Conservation (phyloP, 2,888 invertebrate genomes). For the Melanostoma mellinum region DNA sequence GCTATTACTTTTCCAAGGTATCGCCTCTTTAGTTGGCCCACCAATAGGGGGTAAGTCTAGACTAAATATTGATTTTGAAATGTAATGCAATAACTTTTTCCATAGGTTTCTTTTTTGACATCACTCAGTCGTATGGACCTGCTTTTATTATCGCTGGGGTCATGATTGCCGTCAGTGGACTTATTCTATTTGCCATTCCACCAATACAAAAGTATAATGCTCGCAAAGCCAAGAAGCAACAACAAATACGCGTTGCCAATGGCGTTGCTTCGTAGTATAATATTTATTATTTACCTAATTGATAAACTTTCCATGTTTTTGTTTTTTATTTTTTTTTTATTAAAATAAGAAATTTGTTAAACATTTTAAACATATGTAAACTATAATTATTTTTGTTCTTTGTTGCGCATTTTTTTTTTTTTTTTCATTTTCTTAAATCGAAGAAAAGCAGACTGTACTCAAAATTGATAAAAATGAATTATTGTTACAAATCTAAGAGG, state of each 20-base stretch:
- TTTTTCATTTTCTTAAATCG: slow-evolving; percentile 27
- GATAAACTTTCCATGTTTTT: neutral
- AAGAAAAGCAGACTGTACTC: slow-evolving; percentile 43
- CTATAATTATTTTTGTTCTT: neutral
- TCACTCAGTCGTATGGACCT: slow-evolving; percentile 89
- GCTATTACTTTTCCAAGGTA: slow-evolving; percentile 95
- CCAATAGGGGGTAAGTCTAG: slow-evolving; percentile 91
- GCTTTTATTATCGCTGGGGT: slow-evolving; percentile 94
- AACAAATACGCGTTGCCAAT: slow-evolving; percentile 29
- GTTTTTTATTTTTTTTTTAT: slow-evolving; percentile 11
- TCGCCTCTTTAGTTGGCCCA: slow-evolving; percentile 95
- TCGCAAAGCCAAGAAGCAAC: slow-evolving; percentile 62
- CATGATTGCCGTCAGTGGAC: slow-evolving; percentile 92
- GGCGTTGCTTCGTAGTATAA: slow-evolving; percentile 48
- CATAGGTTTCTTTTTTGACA: slow-evolving; percentile 92
- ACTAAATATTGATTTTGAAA: neutral
- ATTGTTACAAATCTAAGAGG: slow-evolving; percentile 25
- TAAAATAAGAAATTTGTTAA: slow-evolving; percentile 8
- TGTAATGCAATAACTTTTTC: slow-evolving; percentile 73
- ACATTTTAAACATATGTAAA: neutral
- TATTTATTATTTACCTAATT: neutral
- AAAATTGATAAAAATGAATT: slow-evolving; percentile 14
- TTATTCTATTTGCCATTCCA: slow-evolving; percentile 93
- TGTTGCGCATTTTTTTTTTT: neutral
- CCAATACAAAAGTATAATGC: slow-evolving; percentile 84